These are phyloP conservation scores for Cheilosia impressa DNA, from an alignment of 2,888 invertebrate species.

Conservation along the genomic window DNA sequence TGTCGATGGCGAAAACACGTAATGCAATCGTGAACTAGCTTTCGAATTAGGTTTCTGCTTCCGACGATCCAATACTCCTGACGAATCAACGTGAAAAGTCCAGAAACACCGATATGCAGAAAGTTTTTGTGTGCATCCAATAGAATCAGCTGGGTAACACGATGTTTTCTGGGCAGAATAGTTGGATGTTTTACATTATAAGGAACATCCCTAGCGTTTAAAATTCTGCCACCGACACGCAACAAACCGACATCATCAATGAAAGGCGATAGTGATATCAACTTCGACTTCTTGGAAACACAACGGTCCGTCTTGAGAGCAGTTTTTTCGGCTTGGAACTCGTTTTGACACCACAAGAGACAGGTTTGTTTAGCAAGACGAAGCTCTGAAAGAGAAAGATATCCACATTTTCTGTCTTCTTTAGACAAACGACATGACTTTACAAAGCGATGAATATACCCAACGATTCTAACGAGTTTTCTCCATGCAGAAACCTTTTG, in stretches of 20 bases:
- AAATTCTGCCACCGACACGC: slow-evolving; percentile 38
- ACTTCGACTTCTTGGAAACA: background rate
- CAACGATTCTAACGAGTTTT: no score
- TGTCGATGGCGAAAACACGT: no score
- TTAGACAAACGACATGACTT: no score
- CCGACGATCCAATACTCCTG: slow-evolving; percentile 29
- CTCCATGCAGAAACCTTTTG: no score
- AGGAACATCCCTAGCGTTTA: slow-evolving; percentile 21
- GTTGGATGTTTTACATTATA: slow-evolving; percentile 25
- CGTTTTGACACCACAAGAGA: no score
- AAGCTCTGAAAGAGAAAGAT: no score
- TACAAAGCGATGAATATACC: no score
- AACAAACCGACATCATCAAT: slow-evolving; percentile 26
- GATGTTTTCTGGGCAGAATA: slow-evolving; percentile 33
- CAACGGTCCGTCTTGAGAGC: no score
- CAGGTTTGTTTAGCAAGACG: no score
- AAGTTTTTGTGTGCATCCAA: slow-evolving; percentile 20
- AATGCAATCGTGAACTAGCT: no score
- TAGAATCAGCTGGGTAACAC: slow-evolving; percentile 12
- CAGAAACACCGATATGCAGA: slow-evolving; percentile 8
- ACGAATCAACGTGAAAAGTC: slow-evolving; percentile 10
- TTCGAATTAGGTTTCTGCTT: slow-evolving; percentile 36
- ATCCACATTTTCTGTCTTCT: no score
- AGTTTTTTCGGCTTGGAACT: no score
- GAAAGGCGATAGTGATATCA: slow-evolving; percentile 30